Evolutionary conservation across 2,113 vertebrate species (phyloP).

Genomic region (Nyctereutes procyonoides): DNA sequence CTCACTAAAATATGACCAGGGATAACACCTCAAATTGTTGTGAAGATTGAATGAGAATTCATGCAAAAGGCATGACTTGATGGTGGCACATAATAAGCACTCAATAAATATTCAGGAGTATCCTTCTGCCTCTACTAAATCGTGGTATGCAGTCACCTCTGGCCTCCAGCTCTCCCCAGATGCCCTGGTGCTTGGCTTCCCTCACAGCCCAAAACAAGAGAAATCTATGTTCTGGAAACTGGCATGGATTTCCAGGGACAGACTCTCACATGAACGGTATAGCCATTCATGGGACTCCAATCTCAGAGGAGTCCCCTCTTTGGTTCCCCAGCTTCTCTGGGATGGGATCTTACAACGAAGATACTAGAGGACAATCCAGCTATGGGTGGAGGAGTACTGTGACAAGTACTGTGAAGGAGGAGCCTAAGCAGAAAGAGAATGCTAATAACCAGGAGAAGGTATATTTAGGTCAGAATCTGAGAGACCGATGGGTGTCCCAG

Average conservation of each 20-base stretch:
- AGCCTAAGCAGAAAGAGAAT: not conserved
- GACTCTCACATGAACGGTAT: rapidly evolving
- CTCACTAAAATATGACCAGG: not conserved
- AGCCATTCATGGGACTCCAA: not conserved
- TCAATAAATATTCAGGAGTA: not conserved
- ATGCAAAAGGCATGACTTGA: not conserved
- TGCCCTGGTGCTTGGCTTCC: not conserved
- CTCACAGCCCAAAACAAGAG: not conserved
- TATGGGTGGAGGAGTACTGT: rapidly evolving
- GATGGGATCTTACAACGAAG: not conserved
- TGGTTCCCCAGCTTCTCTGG: not conserved
- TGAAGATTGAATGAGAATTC: not conserved
- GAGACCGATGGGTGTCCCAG: not conserved
- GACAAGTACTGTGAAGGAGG: no score
- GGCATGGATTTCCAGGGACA: not conserved
- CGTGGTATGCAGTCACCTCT: not conserved
- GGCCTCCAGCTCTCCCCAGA: not conserved
- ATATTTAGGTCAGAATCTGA: not conserved
- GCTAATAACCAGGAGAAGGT: not conserved
- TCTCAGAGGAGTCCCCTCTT: not conserved
- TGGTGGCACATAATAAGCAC: not conserved
- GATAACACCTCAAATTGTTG: not conserved
- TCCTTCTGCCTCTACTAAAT: not conserved
- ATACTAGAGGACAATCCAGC: no score
- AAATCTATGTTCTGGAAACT: not conserved